phyloP scores from a whole-genome alignment of 2,888 invertebrate species.

The Melinaea menophilus region DNA sequence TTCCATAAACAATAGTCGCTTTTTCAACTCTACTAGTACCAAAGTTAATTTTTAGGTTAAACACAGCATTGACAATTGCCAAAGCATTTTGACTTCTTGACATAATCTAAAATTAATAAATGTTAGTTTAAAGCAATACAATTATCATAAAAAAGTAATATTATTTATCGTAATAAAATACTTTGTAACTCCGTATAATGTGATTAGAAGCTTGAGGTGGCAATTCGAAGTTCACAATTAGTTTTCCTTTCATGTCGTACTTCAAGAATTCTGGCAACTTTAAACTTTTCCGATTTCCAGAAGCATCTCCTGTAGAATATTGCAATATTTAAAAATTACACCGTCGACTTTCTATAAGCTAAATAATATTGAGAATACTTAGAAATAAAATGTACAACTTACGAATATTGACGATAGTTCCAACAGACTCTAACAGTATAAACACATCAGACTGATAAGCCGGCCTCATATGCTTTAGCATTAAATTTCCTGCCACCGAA shows the following conservation, averaged over 20 bases:
- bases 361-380: background rate
- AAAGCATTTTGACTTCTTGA: conserved; percentile 86
- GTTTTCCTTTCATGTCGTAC: conserved; percentile 79
- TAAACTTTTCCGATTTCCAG: conserved; percentile 37
- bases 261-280: conserved; percentile 75
- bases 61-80: conserved; percentile 87
- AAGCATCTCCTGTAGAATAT: conserved; percentile 39
- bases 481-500: conserved; percentile 82
- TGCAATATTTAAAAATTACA: too few relatives aligned
- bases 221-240: conserved; percentile 79
- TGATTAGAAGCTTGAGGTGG: conserved; percentile 72
- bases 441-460: conserved; percentile 83
- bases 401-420: conserved; percentile 75
- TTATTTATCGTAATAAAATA: conserved; percentile 39
- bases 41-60: conserved; percentile 74
- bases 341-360: too few relatives aligned
- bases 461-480: conserved; percentile 78
- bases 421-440: conserved; percentile 75
- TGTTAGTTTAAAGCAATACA: background rate
- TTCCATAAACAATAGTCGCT: conserved; percentile 82
- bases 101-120: conserved; percentile 78
- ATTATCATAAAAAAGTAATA: background rate
- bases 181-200: conserved; percentile 82
- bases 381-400: conserved; percentile 40
- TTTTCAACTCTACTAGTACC: conserved; percentile 44